Conservation (phyloP, 2,113 vertebrate genomes). For the Piprites chloris region DNA sequence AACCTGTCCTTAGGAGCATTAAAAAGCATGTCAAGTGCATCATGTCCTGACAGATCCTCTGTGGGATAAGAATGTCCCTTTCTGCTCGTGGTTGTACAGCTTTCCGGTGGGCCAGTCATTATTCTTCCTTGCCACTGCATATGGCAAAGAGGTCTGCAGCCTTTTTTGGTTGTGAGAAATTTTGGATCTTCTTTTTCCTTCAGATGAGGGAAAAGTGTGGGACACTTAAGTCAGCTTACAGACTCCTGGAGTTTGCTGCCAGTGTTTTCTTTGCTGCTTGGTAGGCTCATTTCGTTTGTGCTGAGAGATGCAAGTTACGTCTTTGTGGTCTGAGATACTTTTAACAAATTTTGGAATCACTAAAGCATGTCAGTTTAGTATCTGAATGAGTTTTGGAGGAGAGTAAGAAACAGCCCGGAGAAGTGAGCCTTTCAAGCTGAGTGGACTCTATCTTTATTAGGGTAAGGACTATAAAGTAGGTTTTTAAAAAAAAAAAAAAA, state of each 20-base stretch:
- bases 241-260: neutral
- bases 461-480: neutral
- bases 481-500: neutral
- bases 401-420: neutral
- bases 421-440: neutral
- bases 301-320: neutral
- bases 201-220: neutral
- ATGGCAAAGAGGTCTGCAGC: neutral
- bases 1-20: neutral
- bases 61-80: neutral
- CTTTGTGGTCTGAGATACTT: neutral
- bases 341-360: neutral
- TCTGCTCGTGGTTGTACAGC: accelerated
- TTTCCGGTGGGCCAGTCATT: neutral
- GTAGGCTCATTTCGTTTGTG: neutral
- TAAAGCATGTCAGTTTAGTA: neutral
- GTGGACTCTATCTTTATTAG: neutral
- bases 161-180: neutral
- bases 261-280: neutral
- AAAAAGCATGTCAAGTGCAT: neutral
- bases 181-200: neutral
- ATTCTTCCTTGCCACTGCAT: neutral
- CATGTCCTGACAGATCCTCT: neutral
- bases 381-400: neutral
- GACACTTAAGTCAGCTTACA: neutral